Evolutionary conservation across 2,888 invertebrate species (phyloP).

Genomic region (Latheticus oryzae): DNA sequence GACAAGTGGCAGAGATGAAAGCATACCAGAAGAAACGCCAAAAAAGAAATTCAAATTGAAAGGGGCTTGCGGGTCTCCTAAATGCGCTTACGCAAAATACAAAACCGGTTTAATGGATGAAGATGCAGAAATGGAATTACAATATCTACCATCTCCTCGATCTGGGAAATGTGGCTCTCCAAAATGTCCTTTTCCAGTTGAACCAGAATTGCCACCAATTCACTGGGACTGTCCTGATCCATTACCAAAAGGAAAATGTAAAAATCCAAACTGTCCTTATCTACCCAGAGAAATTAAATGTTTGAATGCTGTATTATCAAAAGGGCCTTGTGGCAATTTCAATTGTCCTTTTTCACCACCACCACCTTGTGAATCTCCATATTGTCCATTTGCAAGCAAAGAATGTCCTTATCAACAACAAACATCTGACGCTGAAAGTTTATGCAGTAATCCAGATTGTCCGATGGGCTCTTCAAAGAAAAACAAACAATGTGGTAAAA

Average conservation of each 20-base stretch:
- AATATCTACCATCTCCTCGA: conserved; percentile 52
- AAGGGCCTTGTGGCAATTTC: conserved; percentile 57
- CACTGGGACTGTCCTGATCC: conserved; percentile 66
- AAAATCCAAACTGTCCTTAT: conserved; percentile 61
- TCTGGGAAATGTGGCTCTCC: conserved; percentile 57
- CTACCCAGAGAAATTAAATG: conserved; percentile 51
- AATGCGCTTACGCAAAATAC: conserved; percentile 60
- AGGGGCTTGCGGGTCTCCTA: conserved; percentile 58
- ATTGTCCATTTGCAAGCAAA: conserved; percentile 39
- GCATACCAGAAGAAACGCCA: neutral
- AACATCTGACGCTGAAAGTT: conserved; percentile 4
- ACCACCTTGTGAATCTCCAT: conserved; percentile 44
- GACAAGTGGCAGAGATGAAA: neutral
- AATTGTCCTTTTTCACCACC: conserved; percentile 59
- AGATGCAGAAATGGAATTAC: conserved; percentile 54
- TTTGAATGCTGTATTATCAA: conserved; percentile 52
- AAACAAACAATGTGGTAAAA: conserved; percentile 39
- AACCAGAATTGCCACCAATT: conserved; percentile 58
- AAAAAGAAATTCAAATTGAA: conserved; percentile 42
- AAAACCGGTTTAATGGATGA: conserved; percentile 58
- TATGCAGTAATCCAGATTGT: conserved; percentile 49
- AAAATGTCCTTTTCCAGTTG: conserved; percentile 54
- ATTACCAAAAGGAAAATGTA: conserved; percentile 60
- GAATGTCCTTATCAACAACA: conserved; percentile 32
- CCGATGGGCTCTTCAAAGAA: conserved; percentile 36